Base-by-base conservation (phyloP, 2,113 vertebrate species). In the Colistium nudipinnis region DNA sequence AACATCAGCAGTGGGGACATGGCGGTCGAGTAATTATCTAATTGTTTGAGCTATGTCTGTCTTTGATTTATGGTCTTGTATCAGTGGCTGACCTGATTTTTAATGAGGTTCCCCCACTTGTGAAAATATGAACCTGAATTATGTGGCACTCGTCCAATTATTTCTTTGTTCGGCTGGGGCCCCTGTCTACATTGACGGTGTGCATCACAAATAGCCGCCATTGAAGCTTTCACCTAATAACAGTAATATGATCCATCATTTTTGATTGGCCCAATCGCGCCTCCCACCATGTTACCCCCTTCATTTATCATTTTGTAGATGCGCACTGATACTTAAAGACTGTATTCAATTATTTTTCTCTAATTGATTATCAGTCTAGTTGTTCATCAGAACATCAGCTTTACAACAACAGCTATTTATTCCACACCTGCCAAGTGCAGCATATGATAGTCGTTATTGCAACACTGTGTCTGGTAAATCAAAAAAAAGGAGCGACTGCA, bases 41-140 rank as follows among this genome's bases (percentile, higher is more conserved):
- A 94, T 94, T 92, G 91, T 92, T 92, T 76, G 76, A 88, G 88
- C 89, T 80, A 81, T 88, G 92, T 87, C 91, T 88, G 72, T 87
- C 81, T 83, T 87, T 93, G 93, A 93, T 93, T 93, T 93, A 93
- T 93, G 89, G 82, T 89, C 90, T 87, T 84, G 90, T 88, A 92
- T 91, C 92, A 90, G 85, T 82, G 81, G 87, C 86, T 89, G 92
- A 93, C 89, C 91, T 89, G 91, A 91, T 93, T 92, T 92, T 91
- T 92, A 93, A 93, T 92, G 89, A 93, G 91, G 86, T 90, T 80
- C 80, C 88, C 78, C 82, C 87, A 89, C 91, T 92, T 92, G 87
- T 91, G 91, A 90, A 93, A 91, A 90, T 91, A 88, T 87, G 87
- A 91, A 90, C 88, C 84, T 92, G 89, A 92, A 94, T 92, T 91